Percentiles rank a stretch among this genome's conserved stretches.
Evolutionary conservation across 2,113 vertebrate species (phyloP).

Genomic region (Alexandromys fortis): DNA sequence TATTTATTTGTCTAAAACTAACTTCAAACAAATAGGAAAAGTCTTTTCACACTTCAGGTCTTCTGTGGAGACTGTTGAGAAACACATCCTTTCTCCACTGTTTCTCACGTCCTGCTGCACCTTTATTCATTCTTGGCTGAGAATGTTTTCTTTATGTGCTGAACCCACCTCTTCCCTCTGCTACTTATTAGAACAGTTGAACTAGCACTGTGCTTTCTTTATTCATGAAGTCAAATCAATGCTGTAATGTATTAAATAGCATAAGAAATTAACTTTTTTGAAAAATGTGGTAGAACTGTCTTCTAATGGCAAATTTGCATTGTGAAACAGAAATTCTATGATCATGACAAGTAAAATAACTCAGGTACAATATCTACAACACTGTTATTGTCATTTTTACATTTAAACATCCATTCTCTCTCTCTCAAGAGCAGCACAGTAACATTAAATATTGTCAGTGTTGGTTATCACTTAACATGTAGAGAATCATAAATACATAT

Average conservation of each 20-base stretch:
- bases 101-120: background rate
- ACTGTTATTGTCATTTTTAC: background rate
- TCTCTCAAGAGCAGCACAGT: background rate
- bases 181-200: slow-evolving; percentile 34
- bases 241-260: slow-evolving; percentile 28
- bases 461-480: background rate
- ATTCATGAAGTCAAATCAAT: slow-evolving; percentile 30
- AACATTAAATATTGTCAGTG: background rate
- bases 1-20: slow-evolving; percentile 2
- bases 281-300: background rate
- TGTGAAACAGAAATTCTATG: background rate
- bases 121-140: slow-evolving; percentile 7
- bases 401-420: background rate
- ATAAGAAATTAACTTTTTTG: background rate
- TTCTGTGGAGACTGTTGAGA: background rate
- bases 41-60: background rate
- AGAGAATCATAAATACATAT: slow-evolving; percentile 31
- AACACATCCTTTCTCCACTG: background rate
- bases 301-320: slow-evolving; percentile 27
- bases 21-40: background rate
- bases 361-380: background rate
- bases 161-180: background rate
- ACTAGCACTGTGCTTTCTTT: background rate
- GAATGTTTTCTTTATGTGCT: background rate
- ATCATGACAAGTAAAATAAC: slow-evolving; percentile 31